Evolutionary conservation across 2,888 invertebrate genomes (phyloP).

Genomic region (Microctonus hyperodae): DNA sequence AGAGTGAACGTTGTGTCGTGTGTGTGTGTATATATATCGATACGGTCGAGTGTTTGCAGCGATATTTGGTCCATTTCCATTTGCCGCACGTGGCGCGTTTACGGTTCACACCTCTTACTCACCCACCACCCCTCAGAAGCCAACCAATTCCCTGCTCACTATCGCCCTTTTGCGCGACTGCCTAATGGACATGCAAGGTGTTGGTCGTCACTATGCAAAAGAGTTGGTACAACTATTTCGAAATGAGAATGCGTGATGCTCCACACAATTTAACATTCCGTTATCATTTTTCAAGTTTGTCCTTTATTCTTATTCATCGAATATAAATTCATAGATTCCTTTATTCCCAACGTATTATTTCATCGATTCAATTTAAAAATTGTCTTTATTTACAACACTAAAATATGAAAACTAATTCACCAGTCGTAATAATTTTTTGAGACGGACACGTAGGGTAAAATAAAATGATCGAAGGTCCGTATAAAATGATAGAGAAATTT

Average conservation of each 20-base stretch:
- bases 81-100: constrained; percentile 62
- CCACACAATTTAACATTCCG: neutral
- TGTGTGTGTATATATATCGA: constrained; percentile 55
- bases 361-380: no score
- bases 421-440: neutral
- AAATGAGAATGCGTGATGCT: neutral
- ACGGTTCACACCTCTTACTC: constrained; percentile 59
- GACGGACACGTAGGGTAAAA: neutral
- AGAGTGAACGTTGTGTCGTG: constrained; percentile 51
- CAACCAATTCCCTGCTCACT: constrained; percentile 12
- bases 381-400: no score
- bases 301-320: neutral
- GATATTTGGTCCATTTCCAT: constrained; percentile 62
- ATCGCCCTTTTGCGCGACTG: constrained; percentile 29
- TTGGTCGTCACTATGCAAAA: constrained; percentile 55
- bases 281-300: neutral
- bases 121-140: constrained; percentile 21
- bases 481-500: neutral
- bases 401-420: neutral
- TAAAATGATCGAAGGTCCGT: neutral
- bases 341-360: no score
- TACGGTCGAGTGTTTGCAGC: constrained; percentile 58
- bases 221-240: constrained; percentile 40
- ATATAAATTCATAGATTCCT: neutral
- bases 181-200: constrained; percentile 61